phyloP scores from a whole-genome alignment of 2,888 invertebrate genomes.

The Argynnis bischoffii region DNA sequence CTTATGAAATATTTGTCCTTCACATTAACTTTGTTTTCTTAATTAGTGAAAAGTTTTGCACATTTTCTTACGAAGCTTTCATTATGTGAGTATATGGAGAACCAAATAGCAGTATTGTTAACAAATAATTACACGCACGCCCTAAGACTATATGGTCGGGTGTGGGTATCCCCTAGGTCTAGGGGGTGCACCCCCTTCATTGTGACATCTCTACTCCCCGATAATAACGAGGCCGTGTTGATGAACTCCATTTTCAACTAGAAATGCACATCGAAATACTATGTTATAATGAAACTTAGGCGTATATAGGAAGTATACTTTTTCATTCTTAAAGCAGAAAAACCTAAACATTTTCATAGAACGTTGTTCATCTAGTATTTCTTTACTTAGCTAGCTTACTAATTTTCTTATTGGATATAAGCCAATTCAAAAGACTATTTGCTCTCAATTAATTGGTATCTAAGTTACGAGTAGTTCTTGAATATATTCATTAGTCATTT shows the following conservation, averaged over 20 bases:
- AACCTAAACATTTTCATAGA: too few species aligned
- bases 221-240: slow-evolving; percentile 43
- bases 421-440: too few species aligned
- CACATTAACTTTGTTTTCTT: not conserved
- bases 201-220: slow-evolving; percentile 39
- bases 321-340: too few species aligned
- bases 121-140: slow-evolving; percentile 22
- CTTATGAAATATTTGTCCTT: not conserved
- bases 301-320: too few species aligned
- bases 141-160: slow-evolving; percentile 18
- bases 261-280: slow-evolving; percentile 24
- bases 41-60: not conserved
- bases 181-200: slow-evolving; percentile 29
- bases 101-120: slow-evolving; percentile 19
- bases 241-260: slow-evolving; percentile 41
- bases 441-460: too few species aligned
- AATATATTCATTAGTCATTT: too few species aligned
- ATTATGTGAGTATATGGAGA: slow-evolving; percentile 1
- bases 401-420: too few species aligned
- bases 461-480: too few species aligned
- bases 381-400: too few species aligned
- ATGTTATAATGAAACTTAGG: not conserved
- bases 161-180: slow-evolving; percentile 19
- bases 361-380: too few species aligned
- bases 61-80: not conserved